Evolutionary conservation across 2,797 vertebrate species (phyloP), one percentile per base, ranked within the genome.

Genomic region (Hipposideros larvatus): DNA sequence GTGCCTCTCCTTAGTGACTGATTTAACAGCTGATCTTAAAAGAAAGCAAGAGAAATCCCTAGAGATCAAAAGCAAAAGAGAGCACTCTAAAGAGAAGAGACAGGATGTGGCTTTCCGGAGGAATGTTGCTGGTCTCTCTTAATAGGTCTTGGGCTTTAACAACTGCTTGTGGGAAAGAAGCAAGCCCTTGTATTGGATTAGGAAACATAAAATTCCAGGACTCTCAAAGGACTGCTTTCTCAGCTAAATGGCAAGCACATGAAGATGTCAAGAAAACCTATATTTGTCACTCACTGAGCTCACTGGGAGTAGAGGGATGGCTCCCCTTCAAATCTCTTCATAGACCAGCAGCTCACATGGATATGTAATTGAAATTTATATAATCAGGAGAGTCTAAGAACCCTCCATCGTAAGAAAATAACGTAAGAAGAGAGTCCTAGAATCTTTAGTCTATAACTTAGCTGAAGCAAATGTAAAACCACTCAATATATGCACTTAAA

Each of bases 281-380:
- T 5, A 26, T 59, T 28, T 77, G 19, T 75, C 71, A 43, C 16
- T 95, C 22, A 46, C n/a, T 61, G 18, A 95, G 53, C 31, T 75
- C 5, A 1, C 53, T 85, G 26, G 26, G 16, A 75, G 11, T 70
- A 2, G 14, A 85, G 28, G 51, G 18, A 63, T 80, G n/a, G 21
- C 41, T 88, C 22, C 70, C 48, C 37, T 91, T 91, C 28, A 68
- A 26, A 43, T 87, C 37, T 61, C 0, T 88, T 91, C 15, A 19
- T 15, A 14, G 46, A 14, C 51, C 14, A 83, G 37, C 15, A 65
- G 24, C 13, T 89, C 24, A 41, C 48, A 19, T 77, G 88, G 19
- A 51, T 93, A 7, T 86, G 53, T 24, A 95, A 85, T 86, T 70
- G 46, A 84, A 84, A 88, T 74, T 79, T 63, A 51, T 55, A 13